Percentiles rank a stretch among this genome's conserved stretches.
phyloP scores from a whole-genome alignment of 1,140 invertebrate species.

The Nymphalis io region DNA sequence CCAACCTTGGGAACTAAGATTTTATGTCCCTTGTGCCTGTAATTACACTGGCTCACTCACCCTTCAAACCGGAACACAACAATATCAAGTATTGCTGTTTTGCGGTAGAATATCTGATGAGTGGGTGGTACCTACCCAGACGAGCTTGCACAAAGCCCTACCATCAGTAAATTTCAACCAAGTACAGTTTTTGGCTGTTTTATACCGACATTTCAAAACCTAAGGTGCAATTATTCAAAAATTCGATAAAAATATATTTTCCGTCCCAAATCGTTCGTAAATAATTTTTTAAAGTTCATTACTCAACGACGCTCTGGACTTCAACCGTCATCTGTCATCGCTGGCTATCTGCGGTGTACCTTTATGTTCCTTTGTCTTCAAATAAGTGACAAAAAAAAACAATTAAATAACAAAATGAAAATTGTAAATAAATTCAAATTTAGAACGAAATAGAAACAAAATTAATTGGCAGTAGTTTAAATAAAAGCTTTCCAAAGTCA shows the following conservation, averaged over 20 bases:
- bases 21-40: no score
- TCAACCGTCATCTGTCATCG: slow-evolving; percentile 65
- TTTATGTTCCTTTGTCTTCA: slow-evolving; percentile 10
- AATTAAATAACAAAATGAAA: not conserved
- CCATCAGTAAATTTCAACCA: no score
- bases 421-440: not conserved
- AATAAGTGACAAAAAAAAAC: not conserved
- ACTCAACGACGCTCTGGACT: slow-evolving; percentile 58
- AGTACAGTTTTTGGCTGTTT: no score
- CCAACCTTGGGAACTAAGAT: no score
- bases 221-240: not conserved
- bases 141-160: no score
- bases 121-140: no score
- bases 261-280: not conserved
- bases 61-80: no score
- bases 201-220: not conserved
- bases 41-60: no score
- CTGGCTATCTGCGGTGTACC: slow-evolving; percentile 36
- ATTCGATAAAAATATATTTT: slow-evolving; percentile 1
- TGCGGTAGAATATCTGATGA: no score
- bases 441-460: not conserved
- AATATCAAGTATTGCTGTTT: no score
- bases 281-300: slow-evolving; percentile 47
- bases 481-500: slow-evolving; percentile 1
- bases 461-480: not conserved